phyloP scores from a whole-genome alignment of 2,113 vertebrate genomes.

The Burhinus bistriatus region DNA sequence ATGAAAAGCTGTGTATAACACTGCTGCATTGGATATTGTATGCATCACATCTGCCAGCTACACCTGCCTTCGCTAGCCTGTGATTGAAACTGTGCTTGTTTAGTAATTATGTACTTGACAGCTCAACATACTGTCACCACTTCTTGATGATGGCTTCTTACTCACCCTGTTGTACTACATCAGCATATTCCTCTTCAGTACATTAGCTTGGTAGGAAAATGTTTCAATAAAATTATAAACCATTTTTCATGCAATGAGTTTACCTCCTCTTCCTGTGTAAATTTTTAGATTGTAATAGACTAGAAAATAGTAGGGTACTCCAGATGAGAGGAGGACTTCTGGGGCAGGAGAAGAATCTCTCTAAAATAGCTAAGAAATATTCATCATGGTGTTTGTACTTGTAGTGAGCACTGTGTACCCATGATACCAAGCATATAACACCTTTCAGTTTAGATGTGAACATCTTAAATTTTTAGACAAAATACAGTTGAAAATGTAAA shows the following conservation, averaged over 20 bases:
- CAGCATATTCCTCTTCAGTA: not conserved
- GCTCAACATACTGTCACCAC: not conserved
- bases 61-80: not conserved
- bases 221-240: not conserved
- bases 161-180: not conserved
- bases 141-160: conserved; percentile 16
- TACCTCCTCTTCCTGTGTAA: not conserved
- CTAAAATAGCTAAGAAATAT: not conserved
- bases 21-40: not conserved
- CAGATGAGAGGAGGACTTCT: not conserved
- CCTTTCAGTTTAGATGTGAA: not conserved
- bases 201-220: not conserved
- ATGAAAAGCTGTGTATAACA: not conserved
- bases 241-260: not conserved
- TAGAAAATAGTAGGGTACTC: not conserved
- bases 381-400: not conserved
- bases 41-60: conserved; percentile 5
- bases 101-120: conserved; percentile 9
- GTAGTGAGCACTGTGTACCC: not conserved
- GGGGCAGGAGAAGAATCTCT: not conserved
- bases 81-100: not conserved
- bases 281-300: not conserved
- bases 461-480: not conserved
- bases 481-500: not conserved
- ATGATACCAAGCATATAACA: not conserved